Evolutionary conservation across 2,113 vertebrate genomes (phyloP), one percentile per base, ranked within the genome.

Genomic region (Bothrops jararaca): DNA sequence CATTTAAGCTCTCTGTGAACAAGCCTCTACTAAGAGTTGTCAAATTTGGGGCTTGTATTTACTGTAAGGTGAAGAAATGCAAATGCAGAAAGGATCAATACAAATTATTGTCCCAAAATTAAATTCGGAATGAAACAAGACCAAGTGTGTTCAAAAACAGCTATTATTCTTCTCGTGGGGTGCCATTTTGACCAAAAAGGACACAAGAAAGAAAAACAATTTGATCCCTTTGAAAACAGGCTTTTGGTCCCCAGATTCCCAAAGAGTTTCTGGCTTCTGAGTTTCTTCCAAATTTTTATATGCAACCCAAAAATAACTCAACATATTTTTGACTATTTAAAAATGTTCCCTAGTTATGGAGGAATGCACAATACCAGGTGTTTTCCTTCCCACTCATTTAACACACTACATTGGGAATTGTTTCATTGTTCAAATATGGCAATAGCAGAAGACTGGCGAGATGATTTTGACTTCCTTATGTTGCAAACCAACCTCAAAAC

Each of bases 381-480:
- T 52, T 58, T 58, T 54, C n/a, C 45, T 34, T 58, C 69, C 39
- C 52, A 26, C 8, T 90, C 54, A 89, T 10, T 90, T 93, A 50
- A 95, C 48, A 91, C 20, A 56, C 24, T 85, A 24, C 91, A 60
- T 57, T 91, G 74, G 89, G 11, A 45, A 94, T n/a, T 53, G 29
- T 24, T 91, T 89, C 0, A 26, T 80, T 54, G 85, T 93, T 92
- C 39, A 50, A 58, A 86, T 85, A 1, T 2, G 11, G 91, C 52
- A 92, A 12, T 53, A 64, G 52, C 74, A 90, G 56, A 94, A 92
- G 53, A 90, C 24, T 24, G 18, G 95, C 88, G 57, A 34, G 42
- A 92, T 91, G n/a, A n/a, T 42, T 95, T 88, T 26, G 57, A 29
- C 89, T 86, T 57, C 39, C 57, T 93, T 87, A 91, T 24, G 91